Base-by-base conservation (phyloP, 2,113 vertebrate genomes). In the Meleagris gallopavo region DNA sequence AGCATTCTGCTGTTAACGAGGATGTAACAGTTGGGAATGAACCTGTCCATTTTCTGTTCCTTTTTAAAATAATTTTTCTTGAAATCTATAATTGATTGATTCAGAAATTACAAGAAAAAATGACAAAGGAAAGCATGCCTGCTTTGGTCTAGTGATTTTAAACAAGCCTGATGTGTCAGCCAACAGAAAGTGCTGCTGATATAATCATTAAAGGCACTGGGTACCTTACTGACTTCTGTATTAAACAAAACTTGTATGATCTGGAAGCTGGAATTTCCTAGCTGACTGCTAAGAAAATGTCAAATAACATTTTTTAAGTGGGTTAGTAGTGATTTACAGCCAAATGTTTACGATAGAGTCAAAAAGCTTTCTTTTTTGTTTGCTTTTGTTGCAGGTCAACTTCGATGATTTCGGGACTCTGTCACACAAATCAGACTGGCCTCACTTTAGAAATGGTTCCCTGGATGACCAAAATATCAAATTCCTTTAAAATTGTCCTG, bases 1-100 rank as follows among this genome's bases (percentile, higher is more conserved):
- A 54, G 52, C 32, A 74, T 76, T 90, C 86, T 90, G 46, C 40
- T 73, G 62, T 45, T 78, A 87, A 93, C 79, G 86, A 85, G 76
- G 52, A 90, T 76, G 94, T 88, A 93, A 84, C 57, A 82, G 77
- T n/a, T 90, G 73, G 54, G 48, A 86, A 41, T 76, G 83, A 86
- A 93, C 92, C 52, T 77, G 65, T 71, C 66, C 38, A 25, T 91
- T 57, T 83, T 88, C 65, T 74, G 40, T 40, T 97, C 90, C 67
- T 46, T 58, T 82, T 85, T 50, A 14, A 8, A 4, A 2, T 9
- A 12, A 29, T 8, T 41, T 34, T 38, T 86, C 52, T 72, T 83
- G 94, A 88, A 96, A 89, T 94, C 85, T 72, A 62, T 97, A 97
- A 97, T 61, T 90, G 89, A 97, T 96, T 83, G 91, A 96, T 92